Evolutionary conservation across 2,888 invertebrate genomes (phyloP).

Genomic region (Oscheius sp.): DNA sequence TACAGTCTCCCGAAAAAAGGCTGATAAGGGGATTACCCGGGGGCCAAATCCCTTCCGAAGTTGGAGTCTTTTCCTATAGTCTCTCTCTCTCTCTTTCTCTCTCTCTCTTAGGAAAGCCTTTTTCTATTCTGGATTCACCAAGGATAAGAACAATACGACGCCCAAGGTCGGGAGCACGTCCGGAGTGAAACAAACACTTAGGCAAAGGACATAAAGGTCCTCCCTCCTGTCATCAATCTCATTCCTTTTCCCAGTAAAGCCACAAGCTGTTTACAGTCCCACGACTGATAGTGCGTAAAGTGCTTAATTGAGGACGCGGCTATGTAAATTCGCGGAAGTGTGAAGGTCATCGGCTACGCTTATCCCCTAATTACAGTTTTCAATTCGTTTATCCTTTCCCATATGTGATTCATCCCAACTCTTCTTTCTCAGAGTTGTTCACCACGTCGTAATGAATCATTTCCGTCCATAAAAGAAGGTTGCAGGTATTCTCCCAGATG

Average conservation of each 20-base stretch:
- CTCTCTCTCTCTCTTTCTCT: not conserved
- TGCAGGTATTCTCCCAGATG: no score
- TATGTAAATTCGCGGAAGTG: conserved; percentile 31
- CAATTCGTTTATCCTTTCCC: not conserved
- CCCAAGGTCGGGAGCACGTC: conserved; percentile 26
- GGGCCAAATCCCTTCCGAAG: not conserved
- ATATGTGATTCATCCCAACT: not conserved
- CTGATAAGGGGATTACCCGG: conserved; percentile 18
- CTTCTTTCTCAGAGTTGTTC: no score
- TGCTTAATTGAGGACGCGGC: conserved; percentile 21
- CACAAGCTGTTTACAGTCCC: conserved; percentile 19
- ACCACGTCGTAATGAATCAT: no score
- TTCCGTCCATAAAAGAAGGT: not conserved
- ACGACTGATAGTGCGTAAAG: conserved; percentile 23
- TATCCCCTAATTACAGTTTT: conserved; percentile 11
- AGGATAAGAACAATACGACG: conserved; percentile 13
- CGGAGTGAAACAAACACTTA: conserved; percentile 31
- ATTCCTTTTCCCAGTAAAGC: no score
- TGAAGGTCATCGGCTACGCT: conserved; percentile 18
- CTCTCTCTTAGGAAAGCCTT: not conserved
- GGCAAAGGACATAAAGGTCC: conserved; percentile 10
- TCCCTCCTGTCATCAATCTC: not conserved
- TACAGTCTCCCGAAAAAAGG: not conserved
- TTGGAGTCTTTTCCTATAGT: not conserved
- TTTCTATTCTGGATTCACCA: not conserved